Conservation (phyloP, 2,888 invertebrate species). For the Drosophila nr. medialis region DNA sequence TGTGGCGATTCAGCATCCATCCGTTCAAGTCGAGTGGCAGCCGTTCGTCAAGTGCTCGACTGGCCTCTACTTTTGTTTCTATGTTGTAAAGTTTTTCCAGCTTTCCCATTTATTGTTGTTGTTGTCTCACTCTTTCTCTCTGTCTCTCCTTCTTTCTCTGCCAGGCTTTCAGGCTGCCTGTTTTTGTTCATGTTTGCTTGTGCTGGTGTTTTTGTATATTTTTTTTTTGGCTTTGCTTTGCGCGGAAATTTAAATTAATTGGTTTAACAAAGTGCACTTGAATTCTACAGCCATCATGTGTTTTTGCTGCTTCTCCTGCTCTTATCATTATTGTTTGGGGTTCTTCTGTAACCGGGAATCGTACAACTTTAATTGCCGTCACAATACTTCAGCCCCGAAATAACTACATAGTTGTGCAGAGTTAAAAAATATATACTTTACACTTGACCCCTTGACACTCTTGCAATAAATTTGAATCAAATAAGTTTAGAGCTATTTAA, state of each 20-base stretch:
- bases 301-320: conserved; percentile 22
- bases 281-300: conserved; percentile 58
- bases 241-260: conserved; percentile 80
- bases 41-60: conserved; percentile 60
- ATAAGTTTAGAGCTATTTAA: not conserved
- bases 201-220: conserved; percentile 2
- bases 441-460: conserved; percentile 52
- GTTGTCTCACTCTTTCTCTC: not conserved
- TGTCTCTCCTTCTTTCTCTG: not conserved
- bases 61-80: conserved; percentile 54
- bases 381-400: conserved; percentile 26
- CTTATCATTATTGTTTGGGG: conserved; percentile 29
- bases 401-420: conserved; percentile 5
- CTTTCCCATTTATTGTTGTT: conserved; percentile 10
- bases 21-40: conserved; percentile 64
- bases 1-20: conserved; percentile 36
- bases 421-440: conserved; percentile 19
- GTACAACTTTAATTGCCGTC: conserved; percentile 41
- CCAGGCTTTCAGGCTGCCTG: conserved; percentile 29
- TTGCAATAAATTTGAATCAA: conserved; percentile 52
- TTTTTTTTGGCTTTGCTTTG: conserved; percentile 60
- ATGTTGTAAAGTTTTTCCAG: conserved; percentile 57
- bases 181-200: conserved; percentile 10
- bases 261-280: conserved; percentile 78
- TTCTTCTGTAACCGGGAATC: conserved; percentile 31